These are phyloP conservation scores for Zaprionus nigranus DNA, from an alignment of 1,140 invertebrate species.

Conservation along the genomic window DNA sequence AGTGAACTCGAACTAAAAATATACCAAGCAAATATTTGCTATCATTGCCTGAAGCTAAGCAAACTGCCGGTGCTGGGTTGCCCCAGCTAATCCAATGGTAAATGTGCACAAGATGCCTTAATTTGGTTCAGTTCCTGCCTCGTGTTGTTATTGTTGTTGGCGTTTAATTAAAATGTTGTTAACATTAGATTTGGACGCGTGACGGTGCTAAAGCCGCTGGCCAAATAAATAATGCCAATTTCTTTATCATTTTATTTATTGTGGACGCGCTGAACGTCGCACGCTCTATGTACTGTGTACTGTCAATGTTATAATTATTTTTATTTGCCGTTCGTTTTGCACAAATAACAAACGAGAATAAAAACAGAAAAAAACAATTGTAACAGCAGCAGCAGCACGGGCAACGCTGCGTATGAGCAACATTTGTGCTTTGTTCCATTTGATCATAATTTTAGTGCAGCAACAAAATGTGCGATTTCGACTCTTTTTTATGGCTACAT, in stretches of 20 bases:
- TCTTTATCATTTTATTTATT: conserved; percentile 50
- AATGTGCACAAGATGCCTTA: conserved; percentile 46
- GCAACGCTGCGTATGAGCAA: conserved; percentile 32
- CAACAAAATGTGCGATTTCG: conserved; percentile 27
- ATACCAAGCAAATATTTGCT: conserved; percentile 62
- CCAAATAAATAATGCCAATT: conserved; percentile 73
- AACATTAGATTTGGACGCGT: conserved; percentile 75
- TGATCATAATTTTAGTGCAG: conserved; percentile 63
- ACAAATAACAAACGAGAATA: conserved; percentile 48
- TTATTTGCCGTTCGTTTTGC: conserved; percentile 59
- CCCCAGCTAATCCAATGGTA: conserved; percentile 54
- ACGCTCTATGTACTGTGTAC: conserved; percentile 24
- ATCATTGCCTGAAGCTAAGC: conserved; percentile 27
- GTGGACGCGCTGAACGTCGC: neutral
- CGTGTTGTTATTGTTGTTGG: conserved; percentile 24
- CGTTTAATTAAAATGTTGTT: conserved; percentile 78
- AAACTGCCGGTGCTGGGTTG: conserved; percentile 27
- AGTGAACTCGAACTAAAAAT: conserved; percentile 36
- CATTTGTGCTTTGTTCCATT: conserved; percentile 57
- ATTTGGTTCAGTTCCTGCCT: conserved; percentile 38
- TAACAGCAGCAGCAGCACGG: neutral
- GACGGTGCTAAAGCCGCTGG: conserved; percentile 61
- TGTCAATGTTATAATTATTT: conserved; percentile 73
- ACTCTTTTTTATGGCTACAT: conserved; percentile 52
- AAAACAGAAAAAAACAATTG: conserved; percentile 21